Evolutionary conservation across 2,113 vertebrate genomes (phyloP).

Genomic region (Myotis davidii): DNA sequence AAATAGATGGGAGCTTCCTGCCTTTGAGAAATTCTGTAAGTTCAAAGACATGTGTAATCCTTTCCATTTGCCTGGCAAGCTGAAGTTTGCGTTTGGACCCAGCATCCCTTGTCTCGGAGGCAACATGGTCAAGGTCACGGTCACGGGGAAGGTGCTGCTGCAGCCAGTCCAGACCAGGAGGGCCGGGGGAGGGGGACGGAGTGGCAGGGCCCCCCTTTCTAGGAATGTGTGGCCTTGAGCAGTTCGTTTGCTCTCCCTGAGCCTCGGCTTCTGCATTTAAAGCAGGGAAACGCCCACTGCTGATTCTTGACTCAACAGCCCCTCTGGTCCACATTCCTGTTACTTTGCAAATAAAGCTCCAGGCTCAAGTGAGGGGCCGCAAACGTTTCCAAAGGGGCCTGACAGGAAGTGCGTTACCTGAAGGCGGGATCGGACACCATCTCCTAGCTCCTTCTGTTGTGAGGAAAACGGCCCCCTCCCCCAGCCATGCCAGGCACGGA

Average conservation of each 20-base stretch:
- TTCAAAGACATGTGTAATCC: not conserved
- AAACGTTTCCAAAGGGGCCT: not conserved
- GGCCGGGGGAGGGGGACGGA: accelerated
- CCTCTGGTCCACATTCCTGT: no score
- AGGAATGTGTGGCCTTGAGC: accelerated
- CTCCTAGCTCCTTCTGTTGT: not conserved
- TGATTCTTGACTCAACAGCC: not conserved
- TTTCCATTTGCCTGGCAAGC: not conserved
- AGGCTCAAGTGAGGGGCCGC: not conserved
- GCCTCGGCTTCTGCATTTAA: not conserved
- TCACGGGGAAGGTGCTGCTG: no score
- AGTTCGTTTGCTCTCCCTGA: accelerated
- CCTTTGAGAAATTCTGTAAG: not conserved
- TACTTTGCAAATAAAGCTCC: not conserved
- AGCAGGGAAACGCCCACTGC: not conserved
- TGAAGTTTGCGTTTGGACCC: not conserved
- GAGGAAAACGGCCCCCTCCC: not conserved
- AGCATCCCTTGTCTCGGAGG: not conserved
- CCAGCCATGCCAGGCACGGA: not conserved
- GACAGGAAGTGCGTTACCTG: not conserved
- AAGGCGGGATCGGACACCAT: not conserved
- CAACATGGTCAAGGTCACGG: not conserved
- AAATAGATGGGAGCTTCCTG: not conserved
- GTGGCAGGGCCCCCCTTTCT: not conserved
- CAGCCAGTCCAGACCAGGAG: no score